Evolutionary conservation across 1,140 invertebrate species (phyloP), one percentile per base, ranked within the genome.

Genomic region (Araneus ventricosus): DNA sequence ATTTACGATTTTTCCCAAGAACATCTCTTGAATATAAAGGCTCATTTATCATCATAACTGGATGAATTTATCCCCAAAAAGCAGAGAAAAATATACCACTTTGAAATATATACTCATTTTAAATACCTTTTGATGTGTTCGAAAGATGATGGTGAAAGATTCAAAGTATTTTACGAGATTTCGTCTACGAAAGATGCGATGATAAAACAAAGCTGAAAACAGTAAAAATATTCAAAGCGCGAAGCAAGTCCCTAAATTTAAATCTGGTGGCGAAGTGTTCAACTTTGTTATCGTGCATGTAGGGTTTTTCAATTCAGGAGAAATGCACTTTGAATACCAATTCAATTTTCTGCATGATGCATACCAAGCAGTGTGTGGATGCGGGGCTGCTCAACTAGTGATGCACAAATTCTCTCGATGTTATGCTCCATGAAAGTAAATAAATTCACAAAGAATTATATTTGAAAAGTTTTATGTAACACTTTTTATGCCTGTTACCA

Each of bases 291-390:
- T 80, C 34, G 67, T 75, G 4, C 17, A 30, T 39, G 3, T 24
- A 7, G 24, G 34, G 34, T 17, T 80, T 80, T 80, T 80, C 75
- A 80, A 37, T 80, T 37, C 34, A 80, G 75, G 39, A 4, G 24
- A 80, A 37, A 80, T 80, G 34, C 39, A 22, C 14, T 37, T 34
- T 80, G 75, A 80, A 80, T 39, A 24, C n/a, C 75, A 80, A 80
- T 80, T 80, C 30, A 10, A 22, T 80, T 80, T 80, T 41, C 30
- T 80, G 39, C 24, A 37, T 24, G 34, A 34, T 24, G 75, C 30
- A 37, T n/a, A n/a, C n/a, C n/a, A n/a, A n/a, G n/a, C n/a, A n/a
- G 39, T 30, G 22, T 6, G 24, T 14, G n/a, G 22, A 39, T 24
- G 14, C 10, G 2, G 0, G 10, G 8, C n/a, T 37, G 30, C 34